phyloP scores from a whole-genome alignment of 1,140 invertebrate species.

The Spodoptera litura region DNA sequence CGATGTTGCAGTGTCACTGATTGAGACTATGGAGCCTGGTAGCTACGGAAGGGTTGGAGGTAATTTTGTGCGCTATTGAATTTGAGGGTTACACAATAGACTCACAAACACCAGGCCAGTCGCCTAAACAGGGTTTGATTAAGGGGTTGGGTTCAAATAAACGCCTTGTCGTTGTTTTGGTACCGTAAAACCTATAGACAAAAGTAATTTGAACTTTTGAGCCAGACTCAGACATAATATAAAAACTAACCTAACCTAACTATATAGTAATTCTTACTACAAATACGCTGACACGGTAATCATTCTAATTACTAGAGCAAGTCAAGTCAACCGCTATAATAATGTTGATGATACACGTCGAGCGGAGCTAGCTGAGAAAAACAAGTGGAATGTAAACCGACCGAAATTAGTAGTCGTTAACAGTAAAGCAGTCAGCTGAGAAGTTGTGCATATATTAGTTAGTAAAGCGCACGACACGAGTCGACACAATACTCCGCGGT shows the following conservation, averaged over 20 bases:
- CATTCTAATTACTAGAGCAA: neutral
- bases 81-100: too few relatives aligned
- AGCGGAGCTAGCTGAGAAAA: neutral
- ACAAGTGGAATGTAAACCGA: constrained; percentile 23
- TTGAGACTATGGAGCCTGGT: too few relatives aligned
- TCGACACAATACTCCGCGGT: constrained; percentile 52
- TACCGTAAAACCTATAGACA: too few relatives aligned
- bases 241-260: neutral
- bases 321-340: neutral
- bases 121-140: too few relatives aligned
- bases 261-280: neutral
- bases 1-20: too few relatives aligned
- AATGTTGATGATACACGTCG: neutral
- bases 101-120: too few relatives aligned
- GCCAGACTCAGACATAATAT: neutral
- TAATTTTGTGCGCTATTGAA: too few relatives aligned
- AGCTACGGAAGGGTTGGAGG: too few relatives aligned
- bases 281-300: neutral
- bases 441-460: constrained; percentile 59
- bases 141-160: too few relatives aligned
- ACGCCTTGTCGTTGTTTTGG: too few relatives aligned
- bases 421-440: constrained; percentile 59
- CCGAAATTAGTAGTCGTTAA: constrained; percentile 43
- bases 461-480: constrained; percentile 44
- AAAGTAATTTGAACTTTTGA: too few relatives aligned